phyloP scores from a whole-genome alignment of 2,113 vertebrate genomes.

The Gallinago undulata region DNA sequence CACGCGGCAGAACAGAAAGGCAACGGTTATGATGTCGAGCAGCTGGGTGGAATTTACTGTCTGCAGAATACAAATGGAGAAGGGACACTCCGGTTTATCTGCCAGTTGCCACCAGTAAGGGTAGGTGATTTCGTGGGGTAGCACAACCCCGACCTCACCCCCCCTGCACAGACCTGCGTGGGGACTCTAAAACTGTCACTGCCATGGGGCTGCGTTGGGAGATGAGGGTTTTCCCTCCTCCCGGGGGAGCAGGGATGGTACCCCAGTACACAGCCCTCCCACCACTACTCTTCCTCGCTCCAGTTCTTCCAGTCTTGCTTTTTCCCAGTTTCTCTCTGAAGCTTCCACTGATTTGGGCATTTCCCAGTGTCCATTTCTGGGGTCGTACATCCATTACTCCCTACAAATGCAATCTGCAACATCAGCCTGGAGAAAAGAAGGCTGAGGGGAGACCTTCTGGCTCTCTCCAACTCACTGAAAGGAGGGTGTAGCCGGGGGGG shows the following conservation, averaged over 20 bases:
- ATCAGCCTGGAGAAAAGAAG: no score
- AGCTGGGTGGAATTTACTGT: neutral
- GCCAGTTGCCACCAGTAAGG: neutral
- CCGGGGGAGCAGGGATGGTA: rapidly evolving
- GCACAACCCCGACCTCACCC: rapidly evolving
- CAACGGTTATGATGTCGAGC: neutral
- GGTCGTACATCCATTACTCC: neutral
- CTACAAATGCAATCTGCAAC: neutral
- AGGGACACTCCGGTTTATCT: neutral
- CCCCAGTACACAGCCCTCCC: neutral
- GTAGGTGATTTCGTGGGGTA: neutral
- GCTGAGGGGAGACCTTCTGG: no score
- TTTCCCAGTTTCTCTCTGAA: neutral
- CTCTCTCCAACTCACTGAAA: no score
- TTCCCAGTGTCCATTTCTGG: neutral
- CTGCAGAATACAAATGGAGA: neutral
- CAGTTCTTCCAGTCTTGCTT: neutral
- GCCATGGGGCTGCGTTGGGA: neutral
- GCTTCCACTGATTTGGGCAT: no score
- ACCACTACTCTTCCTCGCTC: no score
- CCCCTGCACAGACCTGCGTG: rapidly evolving
- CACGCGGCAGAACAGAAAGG: neutral
- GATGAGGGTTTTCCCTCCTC: no score
- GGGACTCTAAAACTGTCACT: rapidly evolving
- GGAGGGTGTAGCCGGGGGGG: no score